Conservation (phyloP, 1,140 invertebrate species). For the Trichonephila clavipes region DNA sequence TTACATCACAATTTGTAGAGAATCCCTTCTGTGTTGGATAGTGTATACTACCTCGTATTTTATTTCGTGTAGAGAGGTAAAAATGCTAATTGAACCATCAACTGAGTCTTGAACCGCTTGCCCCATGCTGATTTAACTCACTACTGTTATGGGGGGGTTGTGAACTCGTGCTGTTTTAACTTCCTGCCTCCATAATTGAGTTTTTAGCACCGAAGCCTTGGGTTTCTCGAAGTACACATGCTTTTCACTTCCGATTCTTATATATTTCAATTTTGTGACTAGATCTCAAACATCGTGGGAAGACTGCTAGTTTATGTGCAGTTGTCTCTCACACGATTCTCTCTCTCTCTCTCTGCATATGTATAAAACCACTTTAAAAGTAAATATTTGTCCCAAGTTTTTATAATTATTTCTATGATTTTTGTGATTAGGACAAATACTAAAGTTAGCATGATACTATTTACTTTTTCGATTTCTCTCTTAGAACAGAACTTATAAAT, state of each 20-base stretch:
- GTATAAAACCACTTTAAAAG: too few relatives aligned
- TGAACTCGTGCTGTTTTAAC: slow-evolving; percentile 43
- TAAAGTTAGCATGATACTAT: too few relatives aligned
- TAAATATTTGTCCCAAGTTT: too few relatives aligned
- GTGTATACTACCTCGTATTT: slow-evolving; percentile 7
- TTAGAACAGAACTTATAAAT: too few relatives aligned
- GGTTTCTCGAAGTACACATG: not conserved
- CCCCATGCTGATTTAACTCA: slow-evolving; percentile 19
- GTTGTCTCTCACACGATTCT: too few relatives aligned
- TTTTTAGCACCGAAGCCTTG: slow-evolving; percentile 2
- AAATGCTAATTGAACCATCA: slow-evolving; percentile 43
- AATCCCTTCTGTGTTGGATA: not conserved
- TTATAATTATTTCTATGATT: too few relatives aligned
- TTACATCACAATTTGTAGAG: not conserved
- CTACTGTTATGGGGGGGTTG: slow-evolving; percentile 15
- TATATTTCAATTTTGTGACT: not conserved
- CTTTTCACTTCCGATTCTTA: not conserved
- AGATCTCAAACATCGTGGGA: not conserved
- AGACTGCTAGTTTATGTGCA: too few relatives aligned
- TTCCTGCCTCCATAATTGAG: slow-evolving; percentile 62
- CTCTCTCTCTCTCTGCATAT: too few relatives aligned
- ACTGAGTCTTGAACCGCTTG: not conserved
- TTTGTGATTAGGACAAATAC: too few relatives aligned
- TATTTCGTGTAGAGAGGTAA: not conserved
- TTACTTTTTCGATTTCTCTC: too few relatives aligned